phyloP scores from a whole-genome alignment of 2,113 vertebrate species.

The Sphyrna mokarran region DNA sequence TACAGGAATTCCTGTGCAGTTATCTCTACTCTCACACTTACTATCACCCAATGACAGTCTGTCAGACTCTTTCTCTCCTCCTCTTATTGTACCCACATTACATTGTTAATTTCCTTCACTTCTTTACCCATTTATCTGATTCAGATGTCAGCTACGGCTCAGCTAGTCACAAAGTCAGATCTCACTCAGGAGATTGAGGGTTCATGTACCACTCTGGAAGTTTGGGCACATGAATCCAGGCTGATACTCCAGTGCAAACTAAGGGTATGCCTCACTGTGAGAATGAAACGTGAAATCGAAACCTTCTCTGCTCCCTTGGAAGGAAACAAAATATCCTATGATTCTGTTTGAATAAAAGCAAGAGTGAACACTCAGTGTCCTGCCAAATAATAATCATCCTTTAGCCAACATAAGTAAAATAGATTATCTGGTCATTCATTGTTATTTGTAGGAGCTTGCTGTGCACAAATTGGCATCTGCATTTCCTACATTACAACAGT shows the following conservation, averaged over 20 bases:
- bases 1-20: not conserved
- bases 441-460: not conserved
- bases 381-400: not conserved
- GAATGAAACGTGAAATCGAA: not conserved
- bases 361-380: not conserved
- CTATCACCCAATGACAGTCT: not conserved
- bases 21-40: not conserved
- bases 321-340: not conserved
- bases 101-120: not conserved
- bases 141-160: not conserved
- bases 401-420: not conserved
- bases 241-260: no score
- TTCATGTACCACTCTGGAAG: not conserved
- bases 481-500: not conserved
- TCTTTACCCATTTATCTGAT: not conserved
- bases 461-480: not conserved
- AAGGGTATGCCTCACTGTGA: not conserved
- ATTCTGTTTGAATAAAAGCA: not conserved
- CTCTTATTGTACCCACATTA: not conserved
- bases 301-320: not conserved
- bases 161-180: not conserved
- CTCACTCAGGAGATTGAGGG: not conserved
- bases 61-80: not conserved
- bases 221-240: not conserved
- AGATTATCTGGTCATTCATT: not conserved